These are phyloP conservation scores for Marasmarcha lunaedactyla DNA, from an alignment of 2,888 invertebrate genomes.

Conservation along the genomic window DNA sequence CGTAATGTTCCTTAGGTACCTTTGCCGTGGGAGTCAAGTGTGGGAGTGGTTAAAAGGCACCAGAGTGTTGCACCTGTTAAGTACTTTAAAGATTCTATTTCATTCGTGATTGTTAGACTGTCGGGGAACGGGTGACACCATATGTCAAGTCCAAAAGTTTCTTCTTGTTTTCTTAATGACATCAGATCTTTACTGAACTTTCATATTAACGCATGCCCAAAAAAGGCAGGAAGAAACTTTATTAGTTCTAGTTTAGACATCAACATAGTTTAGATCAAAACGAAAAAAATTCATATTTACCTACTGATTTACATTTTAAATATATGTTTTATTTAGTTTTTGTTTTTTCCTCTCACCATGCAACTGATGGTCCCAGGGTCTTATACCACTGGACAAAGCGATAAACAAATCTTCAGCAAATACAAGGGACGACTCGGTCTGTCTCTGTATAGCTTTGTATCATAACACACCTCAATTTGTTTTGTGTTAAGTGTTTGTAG, in stretches of 20 bases:
- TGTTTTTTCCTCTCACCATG: conserved; percentile 47
- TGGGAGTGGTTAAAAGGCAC: conserved; percentile 71
- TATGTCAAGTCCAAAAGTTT: conserved; percentile 53
- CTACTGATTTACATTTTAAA: conserved; percentile 24
- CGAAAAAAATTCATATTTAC: conserved; percentile 29
- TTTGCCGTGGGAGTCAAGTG: conserved; percentile 68
- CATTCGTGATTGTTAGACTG: conserved; percentile 65
- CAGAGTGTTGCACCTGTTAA: conserved; percentile 71
- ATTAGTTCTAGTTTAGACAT: conserved; percentile 28
- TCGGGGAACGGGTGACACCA: conserved; percentile 52
- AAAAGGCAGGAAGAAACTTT: conserved; percentile 54
- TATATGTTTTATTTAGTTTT: conserved; percentile 42
- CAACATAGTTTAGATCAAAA: conserved; percentile 15
- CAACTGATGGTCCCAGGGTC: conserved; percentile 60
- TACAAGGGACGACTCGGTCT: conserved; percentile 64
- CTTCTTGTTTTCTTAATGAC: conserved; percentile 31
- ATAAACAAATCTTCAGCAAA: conserved; percentile 65
- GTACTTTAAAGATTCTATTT: conserved; percentile 68
- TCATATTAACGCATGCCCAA: background rate
- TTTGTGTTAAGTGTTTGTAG: conserved; percentile 25
- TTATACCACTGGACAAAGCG: conserved; percentile 65
- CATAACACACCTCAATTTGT: conserved; percentile 39
- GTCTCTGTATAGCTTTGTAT: conserved; percentile 48
- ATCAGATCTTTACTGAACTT: background rate
- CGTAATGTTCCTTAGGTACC: conserved; percentile 71